A percentile compares a stretch with the other conserved stretches of the same genome.
phyloP scores from a whole-genome alignment of 1,140 invertebrate genomes.

The Drosophila punjabiensis region DNA sequence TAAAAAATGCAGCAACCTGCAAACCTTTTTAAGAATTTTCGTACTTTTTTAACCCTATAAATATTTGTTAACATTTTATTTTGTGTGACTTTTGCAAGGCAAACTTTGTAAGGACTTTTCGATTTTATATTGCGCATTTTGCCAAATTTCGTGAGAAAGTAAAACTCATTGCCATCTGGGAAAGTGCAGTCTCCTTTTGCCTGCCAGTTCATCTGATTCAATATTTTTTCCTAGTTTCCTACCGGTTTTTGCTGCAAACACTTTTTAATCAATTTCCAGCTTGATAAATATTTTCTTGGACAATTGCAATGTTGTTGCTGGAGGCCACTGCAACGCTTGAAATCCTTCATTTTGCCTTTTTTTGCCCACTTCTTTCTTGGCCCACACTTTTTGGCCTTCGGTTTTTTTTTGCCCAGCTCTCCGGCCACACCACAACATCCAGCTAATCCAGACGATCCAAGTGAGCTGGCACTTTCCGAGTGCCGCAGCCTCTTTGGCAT shows the following conservation, averaged over 20 bases:
- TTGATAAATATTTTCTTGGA: conserved; percentile 56
- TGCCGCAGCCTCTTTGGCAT: conserved; percentile 50
- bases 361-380: conserved; percentile 24
- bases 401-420: conserved; percentile 14
- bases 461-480: conserved; percentile 60
- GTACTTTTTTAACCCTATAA: neutral
- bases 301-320: conserved; percentile 39
- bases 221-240: conserved; percentile 5
- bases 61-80: neutral
- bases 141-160: conserved; percentile 3
- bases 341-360: conserved; percentile 26
- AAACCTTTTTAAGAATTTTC: neutral
- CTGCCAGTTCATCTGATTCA: conserved; percentile 10
- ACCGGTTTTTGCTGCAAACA: conserved; percentile 12
- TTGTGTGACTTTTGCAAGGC: neutral
- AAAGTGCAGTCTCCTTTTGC: conserved; percentile 4
- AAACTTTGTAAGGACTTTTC: neutral
- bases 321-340: conserved; percentile 59
- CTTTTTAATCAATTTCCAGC: conserved; percentile 51
- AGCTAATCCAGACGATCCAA: conserved; percentile 67
- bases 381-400: conserved; percentile 40
- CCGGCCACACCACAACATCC: conserved; percentile 49
- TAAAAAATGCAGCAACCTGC: neutral
- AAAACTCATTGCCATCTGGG: conserved; percentile 2
- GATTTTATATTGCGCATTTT: neutral